Base-by-base conservation (phyloP, 2,797 vertebrate species). In the Nyctalus aviator region DNA sequence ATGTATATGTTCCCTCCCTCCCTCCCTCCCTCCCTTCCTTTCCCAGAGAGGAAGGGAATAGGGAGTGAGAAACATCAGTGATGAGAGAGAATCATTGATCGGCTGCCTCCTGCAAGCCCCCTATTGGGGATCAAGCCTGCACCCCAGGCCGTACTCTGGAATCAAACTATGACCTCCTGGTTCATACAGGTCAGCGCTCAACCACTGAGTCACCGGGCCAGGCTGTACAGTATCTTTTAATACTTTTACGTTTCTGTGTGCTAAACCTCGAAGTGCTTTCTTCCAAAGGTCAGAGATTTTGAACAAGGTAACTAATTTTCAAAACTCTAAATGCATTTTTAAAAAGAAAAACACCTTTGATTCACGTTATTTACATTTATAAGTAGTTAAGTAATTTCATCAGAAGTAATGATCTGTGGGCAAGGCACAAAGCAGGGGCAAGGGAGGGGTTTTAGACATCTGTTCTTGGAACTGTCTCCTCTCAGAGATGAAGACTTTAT, bases 351-450 rank as follows among this genome's bases (percentile, higher is more conserved):
- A 66, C 64, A 20, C 2, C 44, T 89, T 91, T 77, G 32, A 78
- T 75, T 96, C 50, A 23, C 32, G 35, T 57, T 95, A 20, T 91
- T 92, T 88, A 83, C 13, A 75, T 79, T 94, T 79, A 87, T 78
- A 82, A 68, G 41, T 94, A 82, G 59, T 64, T 81, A 82, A 76
- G 14, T 85, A 12, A 17, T 55, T 92, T 94, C 13, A 5, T 62
- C 23, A 57, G 55, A 90, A 92, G 27, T 87, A 12, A 21, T 13
- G 17, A 57, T 76, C 30, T 81, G 0, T 44, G 64, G 46, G 18
- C 3, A 41, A 91, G 50, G 37, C 55, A 92, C 53, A 71, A 41
- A 89, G 71, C 20, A 21, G n/a, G 82, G 46, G 21, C 15, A 17
- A 57, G 32, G 8, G 30, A 48, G 46, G 48, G 12, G 27, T 64